Evolutionary conservation across 2,888 invertebrate species (phyloP).

Genomic region (Gymnocheta viridis): DNA sequence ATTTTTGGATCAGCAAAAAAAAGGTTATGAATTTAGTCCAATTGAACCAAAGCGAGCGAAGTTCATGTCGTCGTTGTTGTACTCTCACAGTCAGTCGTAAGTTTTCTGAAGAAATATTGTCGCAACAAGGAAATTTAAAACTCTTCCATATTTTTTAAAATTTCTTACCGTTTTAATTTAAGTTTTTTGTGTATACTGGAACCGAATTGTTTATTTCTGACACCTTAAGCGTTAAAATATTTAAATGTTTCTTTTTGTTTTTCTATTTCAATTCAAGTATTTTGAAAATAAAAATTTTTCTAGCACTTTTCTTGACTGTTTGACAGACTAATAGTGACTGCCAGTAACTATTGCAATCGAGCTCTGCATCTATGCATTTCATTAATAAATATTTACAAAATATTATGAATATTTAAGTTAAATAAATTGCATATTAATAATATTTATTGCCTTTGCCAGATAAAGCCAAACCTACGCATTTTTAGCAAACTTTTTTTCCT

Average conservation of each 20-base stretch:
- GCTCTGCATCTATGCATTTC: conserved; percentile 33
- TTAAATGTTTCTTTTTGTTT: neutral
- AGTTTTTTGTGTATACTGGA: neutral
- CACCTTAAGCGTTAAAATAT: neutral
- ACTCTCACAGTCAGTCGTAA: no score
- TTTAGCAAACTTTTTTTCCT: conserved; percentile 28
- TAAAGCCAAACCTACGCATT: conserved; percentile 66
- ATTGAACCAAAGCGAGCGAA: no score
- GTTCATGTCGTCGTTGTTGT: no score
- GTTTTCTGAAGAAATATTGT: no score
- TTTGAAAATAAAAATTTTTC: neutral
- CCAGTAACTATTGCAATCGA: neutral
- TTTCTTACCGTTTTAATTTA: neutral
- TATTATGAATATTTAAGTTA: conserved; percentile 68
- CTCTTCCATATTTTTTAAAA: neutral
- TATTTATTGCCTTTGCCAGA: conserved; percentile 58
- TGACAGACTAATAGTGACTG: conserved; percentile 2
- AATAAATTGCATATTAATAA: conserved; percentile 69
- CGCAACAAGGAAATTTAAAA: no score
- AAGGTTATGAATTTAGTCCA: no score
- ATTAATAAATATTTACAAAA: conserved; percentile 65
- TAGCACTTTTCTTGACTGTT: neutral
- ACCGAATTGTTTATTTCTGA: neutral
- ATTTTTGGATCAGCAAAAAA: no score
- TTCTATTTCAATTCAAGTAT: neutral